Evolutionary conservation across 2,797 vertebrate genomes (phyloP).

Genomic region (Sparus aurata): DNA sequence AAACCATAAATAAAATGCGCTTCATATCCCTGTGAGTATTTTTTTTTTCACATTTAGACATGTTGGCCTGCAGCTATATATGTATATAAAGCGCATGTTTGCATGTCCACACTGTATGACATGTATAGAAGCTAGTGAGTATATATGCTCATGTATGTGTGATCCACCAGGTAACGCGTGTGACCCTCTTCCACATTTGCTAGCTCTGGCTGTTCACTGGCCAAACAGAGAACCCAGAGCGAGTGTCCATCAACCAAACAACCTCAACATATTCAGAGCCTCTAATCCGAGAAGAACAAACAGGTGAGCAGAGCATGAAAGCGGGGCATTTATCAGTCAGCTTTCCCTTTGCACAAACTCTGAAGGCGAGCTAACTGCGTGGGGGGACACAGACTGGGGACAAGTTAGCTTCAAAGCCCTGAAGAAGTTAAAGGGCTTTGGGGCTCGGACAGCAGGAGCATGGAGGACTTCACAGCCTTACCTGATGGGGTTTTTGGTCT

Average conservation of each 20-base stretch:
- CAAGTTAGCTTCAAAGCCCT: conserved; percentile 81
- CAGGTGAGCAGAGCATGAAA: conserved; percentile 77
- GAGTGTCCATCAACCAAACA: conserved; percentile 68
- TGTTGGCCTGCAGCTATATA: conserved; percentile 18
- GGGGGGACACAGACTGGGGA: conserved; percentile 56
- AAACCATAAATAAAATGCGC: conserved; percentile 35
- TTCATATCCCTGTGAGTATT: neutral
- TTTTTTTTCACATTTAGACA: conserved; percentile 18
- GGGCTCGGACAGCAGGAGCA: conserved; percentile 81
- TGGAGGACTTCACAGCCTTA: conserved; percentile 86
- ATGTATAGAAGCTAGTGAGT: conserved; percentile 7
- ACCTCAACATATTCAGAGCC: conserved; percentile 67
- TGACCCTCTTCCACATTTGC: conserved; percentile 17
- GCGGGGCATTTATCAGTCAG: conserved; percentile 72
- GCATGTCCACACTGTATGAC: neutral
- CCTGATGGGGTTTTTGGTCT: conserved; percentile 87
- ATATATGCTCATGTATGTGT: conserved; percentile 11
- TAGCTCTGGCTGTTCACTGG: conserved; percentile 32
- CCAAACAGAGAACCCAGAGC: conserved; percentile 38
- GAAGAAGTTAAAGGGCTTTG: conserved; percentile 79
- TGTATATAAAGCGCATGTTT: neutral
- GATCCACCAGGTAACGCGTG: conserved; percentile 5
- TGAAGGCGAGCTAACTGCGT: conserved; percentile 60
- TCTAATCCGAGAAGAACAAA: conserved; percentile 78
- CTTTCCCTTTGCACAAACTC: conserved; percentile 69